Conservation (phyloP, 2,113 vertebrate species). For the Actenoides hombroni region DNA sequence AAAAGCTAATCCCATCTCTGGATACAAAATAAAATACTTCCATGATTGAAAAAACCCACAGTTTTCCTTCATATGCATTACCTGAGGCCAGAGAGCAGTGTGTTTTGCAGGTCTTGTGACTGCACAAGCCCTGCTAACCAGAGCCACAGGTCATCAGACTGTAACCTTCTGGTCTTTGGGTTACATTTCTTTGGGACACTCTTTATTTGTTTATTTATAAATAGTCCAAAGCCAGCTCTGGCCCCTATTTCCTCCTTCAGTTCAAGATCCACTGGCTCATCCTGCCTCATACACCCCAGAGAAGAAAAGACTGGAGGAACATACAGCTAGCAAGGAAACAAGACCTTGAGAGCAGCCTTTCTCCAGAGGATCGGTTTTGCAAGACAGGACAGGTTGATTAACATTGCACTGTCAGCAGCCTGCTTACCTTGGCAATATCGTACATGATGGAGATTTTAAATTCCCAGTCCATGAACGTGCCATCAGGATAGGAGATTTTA, state of each 20-base stretch:
- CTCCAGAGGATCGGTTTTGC: neutral
- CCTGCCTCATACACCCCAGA: neutral
- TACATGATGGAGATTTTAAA: slow-evolving; percentile 98
- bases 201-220: neutral
- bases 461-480: slow-evolving; percentile 97
- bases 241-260: neutral
- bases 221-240: neutral
- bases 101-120: neutral
- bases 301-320: neutral
- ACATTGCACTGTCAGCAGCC: neutral
- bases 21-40: neutral
- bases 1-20: neutral
- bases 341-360: neutral
- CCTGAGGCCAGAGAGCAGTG: neutral
- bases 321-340: neutral
- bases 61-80: neutral
- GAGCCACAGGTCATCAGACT: neutral
- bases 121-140: neutral
- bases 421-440: slow-evolving; percentile 94
- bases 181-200: neutral
- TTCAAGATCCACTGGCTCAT: neutral
- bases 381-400: neutral
- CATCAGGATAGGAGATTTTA: slow-evolving; percentile 94
- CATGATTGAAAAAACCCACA: neutral
- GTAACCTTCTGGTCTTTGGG: neutral